Evolutionary conservation across 2,113 vertebrate species (phyloP).

Genomic region (Bos indicus): DNA sequence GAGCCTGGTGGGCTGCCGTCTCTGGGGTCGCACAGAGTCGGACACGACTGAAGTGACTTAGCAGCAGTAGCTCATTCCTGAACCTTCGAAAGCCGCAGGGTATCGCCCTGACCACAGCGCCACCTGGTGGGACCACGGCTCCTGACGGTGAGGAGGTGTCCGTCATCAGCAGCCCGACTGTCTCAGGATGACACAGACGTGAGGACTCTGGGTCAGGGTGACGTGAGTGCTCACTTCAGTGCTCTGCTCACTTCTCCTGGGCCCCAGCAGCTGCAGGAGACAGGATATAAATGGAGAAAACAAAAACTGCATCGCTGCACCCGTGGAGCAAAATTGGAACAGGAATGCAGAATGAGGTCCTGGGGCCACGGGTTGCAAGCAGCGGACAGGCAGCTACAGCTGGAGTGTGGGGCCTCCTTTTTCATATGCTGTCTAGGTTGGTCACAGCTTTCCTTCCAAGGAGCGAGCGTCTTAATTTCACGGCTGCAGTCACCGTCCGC

Average conservation of each 20-base stretch:
- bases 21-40: too few relatives aligned
- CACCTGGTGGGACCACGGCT: neutral
- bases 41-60: too few relatives aligned
- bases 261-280: neutral
- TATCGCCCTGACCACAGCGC: neutral
- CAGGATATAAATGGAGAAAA: neutral
- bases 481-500: neutral
- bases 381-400: neutral
- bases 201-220: neutral
- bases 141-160: neutral
- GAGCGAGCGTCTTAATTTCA: neutral
- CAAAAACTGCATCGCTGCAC: neutral
- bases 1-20: too few relatives aligned
- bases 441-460: neutral
- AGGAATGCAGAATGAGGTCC: neutral
- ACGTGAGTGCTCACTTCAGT: too few relatives aligned
- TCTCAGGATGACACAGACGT: rapidly evolving
- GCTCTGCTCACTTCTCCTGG: neutral
- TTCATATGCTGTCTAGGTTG: neutral
- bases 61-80: neutral
- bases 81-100: neutral
- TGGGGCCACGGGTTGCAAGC: neutral
- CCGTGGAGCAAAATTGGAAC: neutral
- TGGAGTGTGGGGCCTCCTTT: neutral
- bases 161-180: neutral